Percentiles rank a stretch among this genome's conserved stretches.
Conservation (phyloP, 2,888 invertebrate species). For the Notodonta ziczac region DNA sequence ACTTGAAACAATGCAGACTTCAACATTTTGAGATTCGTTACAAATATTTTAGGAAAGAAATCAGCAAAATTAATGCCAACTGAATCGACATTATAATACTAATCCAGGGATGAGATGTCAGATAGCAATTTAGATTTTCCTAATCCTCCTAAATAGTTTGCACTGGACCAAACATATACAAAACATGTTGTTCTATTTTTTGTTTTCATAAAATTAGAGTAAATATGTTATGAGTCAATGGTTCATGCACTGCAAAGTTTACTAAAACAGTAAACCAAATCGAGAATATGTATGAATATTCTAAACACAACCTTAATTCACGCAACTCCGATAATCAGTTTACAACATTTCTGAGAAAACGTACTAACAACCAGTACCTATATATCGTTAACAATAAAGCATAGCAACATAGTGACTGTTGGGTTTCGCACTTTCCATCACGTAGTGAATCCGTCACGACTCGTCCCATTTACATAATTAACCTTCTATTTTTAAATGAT, state of each 20-base stretch:
- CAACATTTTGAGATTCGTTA: no score
- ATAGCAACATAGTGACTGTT: constrained; percentile 30
- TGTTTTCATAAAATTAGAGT: no score
- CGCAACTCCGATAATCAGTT: constrained; percentile 5
- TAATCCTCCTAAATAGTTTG: no score
- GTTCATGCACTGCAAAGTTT: background rate
- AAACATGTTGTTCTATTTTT: no score
- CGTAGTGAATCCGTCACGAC: constrained; percentile 46
- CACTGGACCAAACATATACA: no score
- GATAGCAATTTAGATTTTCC: no score
- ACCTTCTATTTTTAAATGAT: constrained; percentile 40
- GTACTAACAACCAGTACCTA: constrained; percentile 9
- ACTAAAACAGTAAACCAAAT: background rate
- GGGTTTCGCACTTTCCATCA: constrained; percentile 52
- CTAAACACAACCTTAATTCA: background rate
- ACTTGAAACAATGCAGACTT: background rate
- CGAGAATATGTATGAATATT: background rate
- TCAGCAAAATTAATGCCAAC: no score
- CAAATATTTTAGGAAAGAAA: no score
- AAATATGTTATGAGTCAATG: no score
- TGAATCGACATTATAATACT: no score
- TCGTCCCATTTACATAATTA: constrained; percentile 47
- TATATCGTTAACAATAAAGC: constrained; percentile 25
- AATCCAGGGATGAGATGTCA: no score
- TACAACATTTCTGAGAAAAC: constrained; percentile 18